Base-by-base conservation (phyloP, 2,113 vertebrate species). In the Bufo bufo region DNA sequence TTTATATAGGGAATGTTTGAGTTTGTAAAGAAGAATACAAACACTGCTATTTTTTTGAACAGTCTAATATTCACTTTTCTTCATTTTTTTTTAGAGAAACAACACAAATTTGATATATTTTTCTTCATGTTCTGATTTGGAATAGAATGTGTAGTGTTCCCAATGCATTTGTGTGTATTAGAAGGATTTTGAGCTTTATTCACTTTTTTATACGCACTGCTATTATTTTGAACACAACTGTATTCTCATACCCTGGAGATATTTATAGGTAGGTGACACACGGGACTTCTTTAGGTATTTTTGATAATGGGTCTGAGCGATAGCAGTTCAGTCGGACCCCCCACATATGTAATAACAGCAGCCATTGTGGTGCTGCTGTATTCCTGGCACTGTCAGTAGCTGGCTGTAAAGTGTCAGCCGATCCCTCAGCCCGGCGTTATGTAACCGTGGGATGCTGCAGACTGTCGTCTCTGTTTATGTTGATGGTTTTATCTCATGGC, bases 401-500 rank as follows among this genome's bases (percentile, higher is more conserved):
- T 23, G 61, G 4, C 63, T 66, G 63, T 1, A 7, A n/a, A 58
- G 50, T 56, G 20, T 19, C 47, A 54, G 52, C 75, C 1, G 49
- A 65, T 56, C 77, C 49, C 1, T 4, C 20, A 66, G 20, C 43
- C 16, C 43, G 11, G 9, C 54, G 47, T 79, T 86, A 86, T 66
- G 49, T 86, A 80, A 85, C 54, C 23, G n/a, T 8, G 47, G 49
- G n/a, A 80, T 86, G 59, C 61, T 63, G 78, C 14, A 80, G 23
- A 56, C 49, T 79, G 77, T 58, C 14, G 77, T 54, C 3, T 50
- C 23, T 65, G 85, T 87, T 80, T 87, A 72, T 82, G 77, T 81
- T 87, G 50, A 71, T 49, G 72, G 50, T 74, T 72, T 47, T 56
- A 52, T 54, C 19, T 78, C 47, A 49, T 71, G 65, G 50, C 49